These are phyloP conservation scores for Phaethon lepturus DNA, from an alignment of 2,113 vertebrate genomes.

Conservation along the genomic window DNA sequence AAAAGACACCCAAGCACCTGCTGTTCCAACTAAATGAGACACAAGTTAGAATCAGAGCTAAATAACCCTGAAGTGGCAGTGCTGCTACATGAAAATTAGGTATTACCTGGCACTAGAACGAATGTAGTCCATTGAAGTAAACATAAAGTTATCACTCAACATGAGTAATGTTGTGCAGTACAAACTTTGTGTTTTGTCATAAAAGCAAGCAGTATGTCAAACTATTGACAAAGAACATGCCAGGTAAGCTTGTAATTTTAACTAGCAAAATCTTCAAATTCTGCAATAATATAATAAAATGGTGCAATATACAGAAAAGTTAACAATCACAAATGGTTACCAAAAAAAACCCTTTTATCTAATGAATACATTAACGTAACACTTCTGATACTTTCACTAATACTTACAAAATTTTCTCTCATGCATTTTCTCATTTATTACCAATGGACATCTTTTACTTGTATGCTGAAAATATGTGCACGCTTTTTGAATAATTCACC, in stretches of 20 bases:
- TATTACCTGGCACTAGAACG: background rate
- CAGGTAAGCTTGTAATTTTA: background rate
- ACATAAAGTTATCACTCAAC: background rate
- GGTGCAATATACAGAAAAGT: background rate
- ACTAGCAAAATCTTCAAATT: background rate
- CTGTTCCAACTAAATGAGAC: background rate
- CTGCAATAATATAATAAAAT: background rate
- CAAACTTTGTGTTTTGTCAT: background rate
- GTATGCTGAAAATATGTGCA: background rate
- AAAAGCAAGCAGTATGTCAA: background rate
- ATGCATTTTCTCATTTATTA: background rate
- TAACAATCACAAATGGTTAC: background rate
- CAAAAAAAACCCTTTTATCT: rapidly evolving
- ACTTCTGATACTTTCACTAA: background rate
- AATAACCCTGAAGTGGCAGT: background rate
- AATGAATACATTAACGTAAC: background rate
- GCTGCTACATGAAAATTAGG: background rate
- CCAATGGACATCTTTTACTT: background rate
- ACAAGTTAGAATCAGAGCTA: background rate
- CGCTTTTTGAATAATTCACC: background rate
- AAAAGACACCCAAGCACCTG: background rate
- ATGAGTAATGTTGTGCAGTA: background rate
- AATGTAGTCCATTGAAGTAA: background rate
- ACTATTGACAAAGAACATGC: background rate
- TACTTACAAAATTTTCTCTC: background rate